Conservation (phyloP, 1,140 invertebrate species). For the Meloidogyne floridensis region DNA sequence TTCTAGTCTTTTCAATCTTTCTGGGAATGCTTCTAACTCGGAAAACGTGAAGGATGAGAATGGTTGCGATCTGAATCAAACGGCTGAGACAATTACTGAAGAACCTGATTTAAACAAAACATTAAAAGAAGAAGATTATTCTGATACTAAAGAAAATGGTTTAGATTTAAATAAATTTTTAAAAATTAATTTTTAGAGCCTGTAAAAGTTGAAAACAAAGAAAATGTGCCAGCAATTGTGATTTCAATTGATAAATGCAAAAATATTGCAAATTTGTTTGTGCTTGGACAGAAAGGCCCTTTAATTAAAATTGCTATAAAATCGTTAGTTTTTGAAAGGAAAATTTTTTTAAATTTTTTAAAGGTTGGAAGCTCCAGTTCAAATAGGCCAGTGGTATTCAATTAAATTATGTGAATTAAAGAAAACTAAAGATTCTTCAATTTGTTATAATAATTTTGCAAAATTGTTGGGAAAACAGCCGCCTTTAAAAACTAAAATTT, state of each 20-base stretch:
- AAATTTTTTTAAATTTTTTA: not conserved
- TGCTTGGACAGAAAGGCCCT: not conserved
- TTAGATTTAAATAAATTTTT: not conserved
- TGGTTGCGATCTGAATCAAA: not conserved
- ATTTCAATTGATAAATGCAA: not conserved
- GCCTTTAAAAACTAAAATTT: not conserved
- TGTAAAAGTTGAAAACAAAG: not conserved
- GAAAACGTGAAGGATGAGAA: not conserved
- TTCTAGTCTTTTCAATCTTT: not conserved
- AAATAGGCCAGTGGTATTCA: not conserved
- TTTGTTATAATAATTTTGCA: not conserved
- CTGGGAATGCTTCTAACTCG: not conserved
- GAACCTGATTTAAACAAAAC: not conserved
- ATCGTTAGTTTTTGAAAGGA: not conserved
- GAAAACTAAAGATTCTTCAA: not conserved
- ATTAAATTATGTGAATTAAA: not conserved
- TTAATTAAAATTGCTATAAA: not conserved
- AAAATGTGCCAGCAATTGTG: not conserved
- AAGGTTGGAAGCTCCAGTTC: not conserved
- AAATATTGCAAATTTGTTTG: not conserved
- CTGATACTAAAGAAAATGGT: slow-evolving; percentile 1
- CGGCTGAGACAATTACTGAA: not conserved
- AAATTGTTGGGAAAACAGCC: not conserved
- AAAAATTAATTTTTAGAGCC: not conserved
- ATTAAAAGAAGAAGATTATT: not conserved